Evolutionary conservation across 2,888 invertebrate genomes (phyloP), one percentile per base, ranked within the genome.

Genomic region (Philhelius pedissequus): DNA sequence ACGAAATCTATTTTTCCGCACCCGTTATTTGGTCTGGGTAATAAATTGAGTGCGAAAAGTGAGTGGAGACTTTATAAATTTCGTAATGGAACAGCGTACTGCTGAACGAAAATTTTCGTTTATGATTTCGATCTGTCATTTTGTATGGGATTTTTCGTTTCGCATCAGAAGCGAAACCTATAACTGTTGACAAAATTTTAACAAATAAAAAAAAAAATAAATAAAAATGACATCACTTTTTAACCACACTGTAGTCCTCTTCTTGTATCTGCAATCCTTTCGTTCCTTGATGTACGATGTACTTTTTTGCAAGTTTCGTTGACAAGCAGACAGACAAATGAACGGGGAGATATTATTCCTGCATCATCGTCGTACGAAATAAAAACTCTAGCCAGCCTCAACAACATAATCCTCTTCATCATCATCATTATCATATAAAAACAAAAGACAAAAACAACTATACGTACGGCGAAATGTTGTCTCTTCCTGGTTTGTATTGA

Each of bases 281-380:
- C 25, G 15, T 25, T 25, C 32, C 38, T 35, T 25, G 43, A 40
- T 40, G 15, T 38, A 38, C 3, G 13, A 35, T 40, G 54, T 40
- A n/a, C 6, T n/a, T 38, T 18, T 38, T 5, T 30, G 7, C 30
- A 7, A 64, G 38, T 48, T 54, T 56, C 35, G 43, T 81, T 77
- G 71, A 82, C 71, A 82, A 43, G 38, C 58, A 77, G 71, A 45
- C 73, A 54, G 70, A 75, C 80, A 75, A 80, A 75, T 75, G 54
- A 45, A 84, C 54, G 25, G n/a, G 54, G 9, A 52, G 43, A 79
- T 60, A 54, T 64, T 62, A 56, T 66, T 79, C 50, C 70, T 66
- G 74, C 79, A 35, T 48, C 66, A 69, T 70, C 62, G 50, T 54
- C 58, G 32, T 52, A 68, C 45, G 68, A 62, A 56, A 18, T 38